Evolutionary conservation across 2,888 invertebrate genomes (phyloP).

Genomic region (Erebia palarica): DNA sequence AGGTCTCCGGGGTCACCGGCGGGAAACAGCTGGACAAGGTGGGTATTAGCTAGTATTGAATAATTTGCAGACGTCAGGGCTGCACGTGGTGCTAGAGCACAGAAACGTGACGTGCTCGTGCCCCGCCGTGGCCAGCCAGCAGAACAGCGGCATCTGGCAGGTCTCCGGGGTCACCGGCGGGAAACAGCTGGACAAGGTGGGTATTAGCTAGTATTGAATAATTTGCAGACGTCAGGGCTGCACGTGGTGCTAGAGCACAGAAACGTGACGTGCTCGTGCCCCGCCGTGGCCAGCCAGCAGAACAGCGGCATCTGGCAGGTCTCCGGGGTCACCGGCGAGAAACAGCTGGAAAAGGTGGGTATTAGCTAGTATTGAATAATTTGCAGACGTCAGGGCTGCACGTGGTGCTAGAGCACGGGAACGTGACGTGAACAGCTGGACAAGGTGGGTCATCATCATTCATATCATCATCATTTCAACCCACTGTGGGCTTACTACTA

Average conservation of each 20-base stretch:
- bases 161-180: constrained; percentile 71
- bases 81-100: constrained; percentile 70
- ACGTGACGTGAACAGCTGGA: too few relatives aligned
- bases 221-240: constrained; percentile 65
- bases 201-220: not conserved
- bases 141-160: constrained; percentile 74
- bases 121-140: constrained; percentile 53
- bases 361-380: not conserved
- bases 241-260: constrained; percentile 69
- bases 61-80: constrained; percentile 62
- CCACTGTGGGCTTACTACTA: too few relatives aligned
- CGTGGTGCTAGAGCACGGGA: constrained; percentile 66
- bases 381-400: constrained; percentile 69
- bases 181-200: constrained; percentile 68
- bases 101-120: constrained; percentile 63
- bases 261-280: constrained; percentile 65
- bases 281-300: constrained; percentile 53
- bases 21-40: constrained; percentile 68
- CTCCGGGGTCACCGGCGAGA: constrained; percentile 69
- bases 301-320: constrained; percentile 75
- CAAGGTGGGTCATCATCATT: too few relatives aligned
- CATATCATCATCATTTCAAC: too few relatives aligned
- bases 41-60: not conserved
- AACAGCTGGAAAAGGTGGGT: constrained; percentile 66
- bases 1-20: constrained; percentile 68